Evolutionary conservation across 2,113 vertebrate species (phyloP).

Genomic region (Phocoena phocoena): DNA sequence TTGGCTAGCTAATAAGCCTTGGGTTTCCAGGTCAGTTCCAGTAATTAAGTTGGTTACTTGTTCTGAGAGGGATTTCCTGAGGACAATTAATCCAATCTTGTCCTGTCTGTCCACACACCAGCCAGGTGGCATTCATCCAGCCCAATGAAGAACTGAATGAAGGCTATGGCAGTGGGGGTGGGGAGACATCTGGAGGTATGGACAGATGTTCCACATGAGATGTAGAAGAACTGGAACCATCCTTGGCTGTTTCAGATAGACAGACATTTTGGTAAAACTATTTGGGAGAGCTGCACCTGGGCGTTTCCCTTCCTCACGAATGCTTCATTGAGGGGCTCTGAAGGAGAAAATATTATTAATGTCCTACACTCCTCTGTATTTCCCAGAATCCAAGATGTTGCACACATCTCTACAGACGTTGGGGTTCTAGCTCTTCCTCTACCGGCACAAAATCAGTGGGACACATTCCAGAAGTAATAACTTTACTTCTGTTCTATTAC

Average conservation of each 20-base stretch:
- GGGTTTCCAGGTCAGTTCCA: neutral
- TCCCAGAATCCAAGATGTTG: neutral
- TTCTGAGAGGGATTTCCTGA: neutral
- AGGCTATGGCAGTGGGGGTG: accelerated
- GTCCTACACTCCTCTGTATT: neutral
- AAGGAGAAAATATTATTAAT: neutral
- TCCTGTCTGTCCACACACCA: neutral
- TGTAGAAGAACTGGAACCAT: accelerated
- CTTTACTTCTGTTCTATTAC: neutral
- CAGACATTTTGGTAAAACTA: neutral
- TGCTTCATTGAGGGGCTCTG: neutral
- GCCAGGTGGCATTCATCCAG: neutral
- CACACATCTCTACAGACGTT: neutral
- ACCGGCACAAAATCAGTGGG: too few relatives aligned
- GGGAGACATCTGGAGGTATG: neutral
- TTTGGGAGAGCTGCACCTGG: neutral
- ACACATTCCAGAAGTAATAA: neutral
- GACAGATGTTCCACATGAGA: too few relatives aligned
- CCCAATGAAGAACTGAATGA: neutral
- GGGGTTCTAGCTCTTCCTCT: accelerated
- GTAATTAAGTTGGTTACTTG: neutral
- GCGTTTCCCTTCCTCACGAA: neutral
- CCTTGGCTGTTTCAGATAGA: neutral
- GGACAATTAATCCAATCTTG: neutral
- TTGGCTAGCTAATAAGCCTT: neutral